phyloP scores from a whole-genome alignment of 2,113 vertebrate species.

The Callipepla californica region DNA sequence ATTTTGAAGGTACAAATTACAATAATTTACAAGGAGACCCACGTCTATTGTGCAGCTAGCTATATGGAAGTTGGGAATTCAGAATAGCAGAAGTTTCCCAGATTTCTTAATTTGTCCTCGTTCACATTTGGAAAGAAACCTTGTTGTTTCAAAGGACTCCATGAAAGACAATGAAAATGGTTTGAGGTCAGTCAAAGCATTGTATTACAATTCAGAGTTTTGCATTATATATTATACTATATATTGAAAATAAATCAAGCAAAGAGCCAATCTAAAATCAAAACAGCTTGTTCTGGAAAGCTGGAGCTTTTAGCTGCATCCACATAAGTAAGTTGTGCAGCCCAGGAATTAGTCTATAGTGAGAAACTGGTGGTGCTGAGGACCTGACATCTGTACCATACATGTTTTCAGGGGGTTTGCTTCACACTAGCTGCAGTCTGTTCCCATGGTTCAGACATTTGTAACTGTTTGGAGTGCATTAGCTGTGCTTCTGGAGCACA shows the following conservation, averaged over 20 bases:
- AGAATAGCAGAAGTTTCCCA: constrained; percentile 13
- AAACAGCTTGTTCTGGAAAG: constrained; percentile 59
- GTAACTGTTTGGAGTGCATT: constrained; percentile 42
- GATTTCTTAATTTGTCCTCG: constrained; percentile 53
- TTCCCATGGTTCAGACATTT: constrained; percentile 64
- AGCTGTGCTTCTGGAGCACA: constrained; percentile 69
- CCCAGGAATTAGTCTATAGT: constrained; percentile 2
- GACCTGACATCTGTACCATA: constrained; percentile 50
- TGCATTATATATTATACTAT: constrained; percentile 63
- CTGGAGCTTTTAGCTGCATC: constrained; percentile 29
- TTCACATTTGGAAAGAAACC: constrained; percentile 51
- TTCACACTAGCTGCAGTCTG: constrained; percentile 53
- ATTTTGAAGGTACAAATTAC: not conserved
- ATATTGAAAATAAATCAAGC: constrained; percentile 62
- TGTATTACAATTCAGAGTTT: constrained; percentile 47
- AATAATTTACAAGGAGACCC: not conserved
- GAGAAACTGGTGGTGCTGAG: constrained; percentile 26
- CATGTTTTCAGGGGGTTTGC: not conserved
- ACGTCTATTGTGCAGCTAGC: not conserved
- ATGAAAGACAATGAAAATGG: constrained; percentile 53
- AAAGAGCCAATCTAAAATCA: constrained; percentile 38
- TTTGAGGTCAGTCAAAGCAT: constrained; percentile 68
- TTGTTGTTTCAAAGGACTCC: constrained; percentile 50
- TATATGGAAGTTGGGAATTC: not conserved
- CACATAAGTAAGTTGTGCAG: not conserved